phyloP scores from a whole-genome alignment of 1,140 invertebrate species.

The Sogatella furcifera region DNA sequence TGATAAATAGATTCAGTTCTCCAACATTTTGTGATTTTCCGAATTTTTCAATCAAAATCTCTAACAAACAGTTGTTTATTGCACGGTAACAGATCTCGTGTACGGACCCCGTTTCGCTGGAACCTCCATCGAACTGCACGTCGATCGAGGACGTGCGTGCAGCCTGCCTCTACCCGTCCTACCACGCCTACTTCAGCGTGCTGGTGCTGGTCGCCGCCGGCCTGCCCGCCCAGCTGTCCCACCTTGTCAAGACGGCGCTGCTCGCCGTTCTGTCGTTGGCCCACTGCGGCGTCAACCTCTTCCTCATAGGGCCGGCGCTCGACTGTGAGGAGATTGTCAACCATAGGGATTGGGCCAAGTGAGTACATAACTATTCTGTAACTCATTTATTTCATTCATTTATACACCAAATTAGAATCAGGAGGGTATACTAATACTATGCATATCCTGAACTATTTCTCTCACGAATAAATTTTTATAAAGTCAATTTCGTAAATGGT shows the following conservation, averaged over 20 bases:
- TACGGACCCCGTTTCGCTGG: neutral
- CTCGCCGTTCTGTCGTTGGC: constrained; percentile 45
- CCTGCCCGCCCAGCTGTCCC: constrained; percentile 59
- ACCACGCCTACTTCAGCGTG: constrained; percentile 59
- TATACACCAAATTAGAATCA: no score
- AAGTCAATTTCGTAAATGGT: no score
- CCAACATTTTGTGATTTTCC: no score
- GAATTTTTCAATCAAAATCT: no score
- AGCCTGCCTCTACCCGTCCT: constrained; percentile 55
- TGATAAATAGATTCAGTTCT: no score
- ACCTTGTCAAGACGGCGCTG: constrained; percentile 53
- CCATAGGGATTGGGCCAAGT: constrained; percentile 31
- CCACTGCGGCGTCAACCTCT: constrained; percentile 51
- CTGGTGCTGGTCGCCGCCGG: constrained; percentile 56
- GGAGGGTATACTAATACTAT: no score
- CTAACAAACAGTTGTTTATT: no score
- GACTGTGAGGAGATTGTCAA: constrained; percentile 41
- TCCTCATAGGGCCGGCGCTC: constrained; percentile 42
- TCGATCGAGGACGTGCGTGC: constrained; percentile 19
- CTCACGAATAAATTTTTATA: no score
- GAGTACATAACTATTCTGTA: neutral
- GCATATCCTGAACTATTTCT: no score
- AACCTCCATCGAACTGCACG: constrained; percentile 16
- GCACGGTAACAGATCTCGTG: constrained; percentile 4
- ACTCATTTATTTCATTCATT: no score